Base-by-base conservation (phyloP, 2,888 invertebrate genomes). In the Acrocera orbiculus region DNA sequence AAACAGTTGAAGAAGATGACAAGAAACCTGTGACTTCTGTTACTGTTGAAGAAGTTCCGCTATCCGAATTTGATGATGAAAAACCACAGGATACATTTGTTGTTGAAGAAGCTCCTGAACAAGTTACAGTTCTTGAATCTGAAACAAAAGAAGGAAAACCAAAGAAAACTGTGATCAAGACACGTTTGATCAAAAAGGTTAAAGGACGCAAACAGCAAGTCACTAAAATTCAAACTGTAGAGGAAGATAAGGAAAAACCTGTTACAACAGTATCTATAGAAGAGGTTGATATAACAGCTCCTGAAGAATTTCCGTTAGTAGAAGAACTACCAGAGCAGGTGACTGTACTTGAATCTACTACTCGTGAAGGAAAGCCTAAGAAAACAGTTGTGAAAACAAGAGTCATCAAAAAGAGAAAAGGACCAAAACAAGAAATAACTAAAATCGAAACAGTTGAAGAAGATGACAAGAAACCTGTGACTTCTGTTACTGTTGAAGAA, bases 381-480 rank as follows among this genome's bases (percentile, higher is more conserved):
- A 54, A 27, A 37, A 47, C 36, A 42, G 32, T 43, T 10, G 51
- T 52, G 3, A 50, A 51, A 47, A 45, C 44, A 30, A 39, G 47
- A 10, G 40, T 44, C 1, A 46, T 45, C 19, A 50, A 47, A 32
- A 51, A 46, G 27, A 43, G 42, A 15, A 42, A 43, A 22, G 49
- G 53, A 3, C 46, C 44, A 2, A 55, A 56, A 31, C 42, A 56
- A 39, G 56, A 60, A 44, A 43, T 59, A 0, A 63, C 61, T 0
- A 61, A 56, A 46, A 61, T 61, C 11, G 50, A 52, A 3, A 61
- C 60, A 0, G 42, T 56, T n/a, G 51, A 61, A 45, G 36, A 54
- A 41, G 38, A 59, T 52, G 44, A 52, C 48, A 49, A 61, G 52
- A 41, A 46, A 42, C 44, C 47, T 30, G 19, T 49, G 45, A 41